Evolutionary conservation across 2,888 invertebrate species (phyloP).

Genomic region (Sthenelais limicola): DNA sequence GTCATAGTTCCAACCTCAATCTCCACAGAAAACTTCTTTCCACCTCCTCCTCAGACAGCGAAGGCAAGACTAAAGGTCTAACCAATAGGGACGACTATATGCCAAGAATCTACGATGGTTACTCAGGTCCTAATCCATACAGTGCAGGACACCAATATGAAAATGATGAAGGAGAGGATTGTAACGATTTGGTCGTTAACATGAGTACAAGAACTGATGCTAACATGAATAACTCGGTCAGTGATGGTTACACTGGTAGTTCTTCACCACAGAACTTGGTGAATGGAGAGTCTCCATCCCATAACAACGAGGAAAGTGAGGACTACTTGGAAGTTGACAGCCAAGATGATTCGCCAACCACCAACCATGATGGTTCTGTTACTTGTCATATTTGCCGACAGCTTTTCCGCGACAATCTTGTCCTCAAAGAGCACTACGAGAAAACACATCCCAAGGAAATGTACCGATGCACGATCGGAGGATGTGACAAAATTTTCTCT

Average conservation of each 20-base stretch:
- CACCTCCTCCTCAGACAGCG: slow-evolving; percentile 53
- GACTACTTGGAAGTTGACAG: slow-evolving; percentile 62
- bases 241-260: slow-evolving; percentile 42
- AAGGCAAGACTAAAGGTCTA: slow-evolving; percentile 12
- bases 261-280: slow-evolving; percentile 21
- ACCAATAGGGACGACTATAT: slow-evolving; percentile 37
- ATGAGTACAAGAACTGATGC: slow-evolving; percentile 36
- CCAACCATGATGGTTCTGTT: slow-evolving; percentile 66
- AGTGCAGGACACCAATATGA: slow-evolving; percentile 47
- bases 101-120: slow-evolving; percentile 38
- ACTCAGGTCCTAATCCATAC: neutral
- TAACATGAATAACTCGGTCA: slow-evolving; percentile 38
- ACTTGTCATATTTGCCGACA: slow-evolving; percentile 82
- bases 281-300: slow-evolving; percentile 26
- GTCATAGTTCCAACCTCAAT: slow-evolving; percentile 92
- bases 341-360: slow-evolving; percentile 42
- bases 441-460: slow-evolving; percentile 80
- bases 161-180: slow-evolving; percentile 51
- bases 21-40: slow-evolving; percentile 88
- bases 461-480: slow-evolving; percentile 83
- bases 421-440: slow-evolving; percentile 83
- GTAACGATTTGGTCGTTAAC: slow-evolving; percentile 46
- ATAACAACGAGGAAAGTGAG: slow-evolving; percentile 40
- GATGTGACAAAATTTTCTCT: slow-evolving; percentile 85
- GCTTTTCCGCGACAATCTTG: slow-evolving; percentile 77